Percentiles rank a stretch among this genome's conserved stretches.
Evolutionary conservation across 2,797 vertebrate species (phyloP).

Genomic region (Trachurus trachurus): DNA sequence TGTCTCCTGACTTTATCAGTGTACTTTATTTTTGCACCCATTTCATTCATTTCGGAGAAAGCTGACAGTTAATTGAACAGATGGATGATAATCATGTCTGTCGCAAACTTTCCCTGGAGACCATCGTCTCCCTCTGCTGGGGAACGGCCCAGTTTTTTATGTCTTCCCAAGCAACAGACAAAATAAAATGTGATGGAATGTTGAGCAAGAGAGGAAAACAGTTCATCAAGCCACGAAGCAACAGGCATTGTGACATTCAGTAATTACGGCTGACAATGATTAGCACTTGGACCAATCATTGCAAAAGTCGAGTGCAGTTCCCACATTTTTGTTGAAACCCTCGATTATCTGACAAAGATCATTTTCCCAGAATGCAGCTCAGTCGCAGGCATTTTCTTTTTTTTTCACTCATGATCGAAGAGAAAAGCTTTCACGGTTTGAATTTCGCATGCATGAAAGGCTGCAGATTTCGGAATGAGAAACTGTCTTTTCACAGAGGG

Average conservation of each 20-base stretch:
- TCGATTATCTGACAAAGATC: constrained; percentile 20
- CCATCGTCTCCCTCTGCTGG: constrained; percentile 58
- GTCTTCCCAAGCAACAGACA: constrained; percentile 52
- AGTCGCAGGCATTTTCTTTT: constrained; percentile 18
- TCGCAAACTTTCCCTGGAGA: constrained; percentile 65
- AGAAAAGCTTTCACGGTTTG: constrained; percentile 28
- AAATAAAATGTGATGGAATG: constrained; percentile 70
- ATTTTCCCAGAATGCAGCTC: constrained; percentile 18
- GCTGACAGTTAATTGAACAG: constrained; percentile 81
- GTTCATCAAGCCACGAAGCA: constrained; percentile 61
- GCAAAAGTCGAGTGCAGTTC: constrained; percentile 54
- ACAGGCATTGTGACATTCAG: constrained; percentile 58
- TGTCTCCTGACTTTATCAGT: constrained; percentile 60
- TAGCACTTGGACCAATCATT: constrained; percentile 67
- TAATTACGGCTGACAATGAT: constrained; percentile 73
- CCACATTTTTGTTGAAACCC: constrained; percentile 51
- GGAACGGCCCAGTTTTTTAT: constrained; percentile 41
- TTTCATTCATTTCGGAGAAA: constrained; percentile 71
- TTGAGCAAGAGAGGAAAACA: constrained; percentile 51
- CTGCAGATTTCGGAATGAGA: constrained; percentile 28
- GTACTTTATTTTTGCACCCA: constrained; percentile 43
- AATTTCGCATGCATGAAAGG: constrained; percentile 14
- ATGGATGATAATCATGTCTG: constrained; percentile 78
- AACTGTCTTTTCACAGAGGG: constrained; percentile 30
- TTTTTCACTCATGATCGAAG: constrained; percentile 44